phyloP scores from a whole-genome alignment of 2,113 vertebrate species.

The Channa maculata region DNA sequence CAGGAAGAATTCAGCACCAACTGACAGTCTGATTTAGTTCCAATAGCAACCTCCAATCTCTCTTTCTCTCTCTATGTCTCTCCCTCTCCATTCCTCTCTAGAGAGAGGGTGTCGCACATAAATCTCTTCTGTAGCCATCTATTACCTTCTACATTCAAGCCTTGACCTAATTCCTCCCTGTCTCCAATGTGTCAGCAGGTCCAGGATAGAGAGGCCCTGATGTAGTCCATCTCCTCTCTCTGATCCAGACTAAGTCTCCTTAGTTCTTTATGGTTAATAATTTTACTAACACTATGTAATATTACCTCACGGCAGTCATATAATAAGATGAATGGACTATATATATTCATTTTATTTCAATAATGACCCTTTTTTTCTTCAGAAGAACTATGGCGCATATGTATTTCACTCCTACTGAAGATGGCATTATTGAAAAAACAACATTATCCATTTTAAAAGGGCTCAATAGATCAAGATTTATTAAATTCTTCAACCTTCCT shows the following conservation, averaged over 20 bases:
- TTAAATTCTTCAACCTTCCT: constrained; percentile 35
- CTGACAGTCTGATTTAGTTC: constrained; percentile 80
- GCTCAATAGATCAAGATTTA: constrained; percentile 40
- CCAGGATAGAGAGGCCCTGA: constrained; percentile 62
- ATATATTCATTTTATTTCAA: constrained; percentile 47
- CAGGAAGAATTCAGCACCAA: constrained; percentile 73
- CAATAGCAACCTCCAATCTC: constrained; percentile 72
- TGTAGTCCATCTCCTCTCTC: constrained; percentile 41
- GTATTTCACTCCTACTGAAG: constrained; percentile 18
- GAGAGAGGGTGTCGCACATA: constrained; percentile 72
- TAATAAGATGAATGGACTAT: constrained; percentile 54
- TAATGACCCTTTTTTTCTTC: constrained; percentile 39
- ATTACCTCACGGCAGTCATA: constrained; percentile 63
- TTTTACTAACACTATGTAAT: constrained; percentile 52
- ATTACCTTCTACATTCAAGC: constrained; percentile 71
- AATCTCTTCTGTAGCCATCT: constrained; percentile 75
- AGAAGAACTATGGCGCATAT: not conserved
- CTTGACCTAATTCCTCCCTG: constrained; percentile 73
- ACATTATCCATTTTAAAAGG: constrained; percentile 23
- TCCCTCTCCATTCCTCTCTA: constrained; percentile 60
- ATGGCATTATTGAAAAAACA: constrained; percentile 43
- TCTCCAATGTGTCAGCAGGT: constrained; percentile 76
- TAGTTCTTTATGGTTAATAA: constrained; percentile 67
- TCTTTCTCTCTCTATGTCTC: constrained; percentile 58
- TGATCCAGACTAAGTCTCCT: constrained; percentile 56